Evolutionary conservation across 2,113 vertebrate genomes (phyloP).

Genomic region (Boleophthalmus pectinirostris): DNA sequence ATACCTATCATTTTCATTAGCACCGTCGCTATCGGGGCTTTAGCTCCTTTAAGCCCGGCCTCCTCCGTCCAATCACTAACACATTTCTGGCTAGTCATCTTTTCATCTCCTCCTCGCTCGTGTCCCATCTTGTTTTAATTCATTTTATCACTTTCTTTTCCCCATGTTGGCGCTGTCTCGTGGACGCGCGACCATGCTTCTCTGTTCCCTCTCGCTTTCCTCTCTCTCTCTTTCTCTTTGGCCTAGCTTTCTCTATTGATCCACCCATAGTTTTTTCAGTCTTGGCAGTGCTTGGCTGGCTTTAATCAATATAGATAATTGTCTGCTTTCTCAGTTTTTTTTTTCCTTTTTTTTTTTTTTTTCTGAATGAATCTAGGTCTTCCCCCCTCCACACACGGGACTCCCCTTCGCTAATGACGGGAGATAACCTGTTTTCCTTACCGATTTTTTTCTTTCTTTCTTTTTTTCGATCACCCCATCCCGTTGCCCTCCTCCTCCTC

Average conservation of each 20-base stretch:
- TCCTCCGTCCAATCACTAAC: slow-evolving; percentile 3
- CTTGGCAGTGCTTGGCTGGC: slow-evolving; percentile 78
- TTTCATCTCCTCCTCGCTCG: slow-evolving; percentile 20
- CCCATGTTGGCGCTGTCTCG: slow-evolving; percentile 27
- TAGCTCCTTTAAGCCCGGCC: slow-evolving; percentile 27
- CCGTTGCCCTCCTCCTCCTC: slow-evolving; percentile 17
- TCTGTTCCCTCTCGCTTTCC: slow-evolving; percentile 50
- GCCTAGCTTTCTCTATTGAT: slow-evolving; percentile 74
- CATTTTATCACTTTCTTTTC: slow-evolving; percentile 39
- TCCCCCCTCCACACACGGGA: slow-evolving; percentile 71
- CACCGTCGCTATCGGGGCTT: slow-evolving; percentile 25
- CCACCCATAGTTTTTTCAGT: slow-evolving; percentile 83
- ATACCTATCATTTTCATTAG: slow-evolving; percentile 53
- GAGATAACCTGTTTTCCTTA: slow-evolving; percentile 84
- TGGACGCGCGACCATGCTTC: slow-evolving; percentile 45
- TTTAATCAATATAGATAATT: slow-evolving; percentile 88
- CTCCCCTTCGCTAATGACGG: slow-evolving; percentile 79
- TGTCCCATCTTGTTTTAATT: slow-evolving; percentile 38
- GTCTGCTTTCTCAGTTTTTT: slow-evolving; percentile 80
- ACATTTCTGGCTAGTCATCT: slow-evolving; percentile 39
- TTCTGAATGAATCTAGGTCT: slow-evolving; percentile 83
- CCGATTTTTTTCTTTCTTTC: slow-evolving; percentile 64
- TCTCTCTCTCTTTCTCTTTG: slow-evolving; percentile 55
- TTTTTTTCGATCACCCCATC: neutral
- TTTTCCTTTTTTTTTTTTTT: slow-evolving; percentile 67